Evolutionary conservation across 2,888 invertebrate genomes (phyloP).

Genomic region (Metacarcinus magister): DNA sequence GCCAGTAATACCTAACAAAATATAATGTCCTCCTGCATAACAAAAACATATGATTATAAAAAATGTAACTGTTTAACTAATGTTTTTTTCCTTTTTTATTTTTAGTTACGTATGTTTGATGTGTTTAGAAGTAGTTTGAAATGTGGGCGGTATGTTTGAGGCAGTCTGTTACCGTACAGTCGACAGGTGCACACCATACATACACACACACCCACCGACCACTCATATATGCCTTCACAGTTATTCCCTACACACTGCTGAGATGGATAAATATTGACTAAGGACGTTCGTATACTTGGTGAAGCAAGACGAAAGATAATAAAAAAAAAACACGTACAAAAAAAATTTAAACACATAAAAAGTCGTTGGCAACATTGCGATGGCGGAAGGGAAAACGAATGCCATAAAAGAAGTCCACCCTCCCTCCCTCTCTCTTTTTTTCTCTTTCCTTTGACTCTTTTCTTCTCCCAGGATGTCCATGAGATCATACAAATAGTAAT

Average conservation of each 20-base stretch:
- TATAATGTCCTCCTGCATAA: too few species aligned
- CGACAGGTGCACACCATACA: background rate
- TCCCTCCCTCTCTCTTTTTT: conserved; percentile 16
- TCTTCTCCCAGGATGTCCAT: background rate
- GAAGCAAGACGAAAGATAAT: background rate
- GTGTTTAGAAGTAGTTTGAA: background rate
- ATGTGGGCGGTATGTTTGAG: background rate
- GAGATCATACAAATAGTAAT: background rate
- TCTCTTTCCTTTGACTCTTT: background rate
- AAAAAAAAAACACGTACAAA: background rate
- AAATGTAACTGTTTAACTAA: background rate
- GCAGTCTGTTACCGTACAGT: background rate
- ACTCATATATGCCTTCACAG: background rate
- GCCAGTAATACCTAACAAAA: background rate
- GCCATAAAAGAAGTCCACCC: background rate
- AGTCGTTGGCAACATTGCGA: background rate
- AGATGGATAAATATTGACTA: background rate
- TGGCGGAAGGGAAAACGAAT: conserved; percentile 6
- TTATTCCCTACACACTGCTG: background rate
- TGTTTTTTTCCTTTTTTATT: background rate
- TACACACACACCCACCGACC: background rate
- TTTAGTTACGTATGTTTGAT: background rate
- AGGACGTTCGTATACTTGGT: background rate
- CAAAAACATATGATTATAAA: background rate
- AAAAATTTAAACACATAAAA: background rate